A percentile compares a stretch with the other conserved stretches of the same genome.
Conservation (phyloP, 2,797 vertebrate species). For the Labeo calbasu region DNA sequence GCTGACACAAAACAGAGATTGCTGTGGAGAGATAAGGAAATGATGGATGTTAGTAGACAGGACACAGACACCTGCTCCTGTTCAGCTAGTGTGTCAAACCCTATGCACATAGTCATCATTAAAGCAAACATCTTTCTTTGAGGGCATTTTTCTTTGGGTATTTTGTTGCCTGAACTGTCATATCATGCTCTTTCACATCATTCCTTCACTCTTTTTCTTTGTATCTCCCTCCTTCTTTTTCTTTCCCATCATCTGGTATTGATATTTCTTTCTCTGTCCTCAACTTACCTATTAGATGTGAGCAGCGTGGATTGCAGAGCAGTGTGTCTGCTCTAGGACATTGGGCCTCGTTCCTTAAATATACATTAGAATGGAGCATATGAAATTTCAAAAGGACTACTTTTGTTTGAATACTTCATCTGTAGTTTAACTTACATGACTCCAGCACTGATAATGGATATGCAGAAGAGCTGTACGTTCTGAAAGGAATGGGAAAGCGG, state of each 20-base stretch:
- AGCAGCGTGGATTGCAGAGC: background rate
- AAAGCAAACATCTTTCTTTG: slow-evolving; percentile 26
- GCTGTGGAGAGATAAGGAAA: slow-evolving; percentile 46
- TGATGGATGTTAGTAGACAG: slow-evolving; percentile 53
- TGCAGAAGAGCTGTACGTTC: slow-evolving; percentile 25
- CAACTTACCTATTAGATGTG: slow-evolving; percentile 53
- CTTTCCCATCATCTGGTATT: slow-evolving; percentile 81
- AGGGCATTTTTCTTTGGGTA: slow-evolving; percentile 25
- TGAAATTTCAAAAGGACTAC: background rate
- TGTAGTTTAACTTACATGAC: background rate
- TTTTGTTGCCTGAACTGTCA: slow-evolving; percentile 2
- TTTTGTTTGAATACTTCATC: background rate
- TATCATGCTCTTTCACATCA: background rate
- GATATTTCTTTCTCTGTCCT: slow-evolving; percentile 79
- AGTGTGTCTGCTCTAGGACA: background rate
- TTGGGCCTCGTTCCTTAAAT: background rate
- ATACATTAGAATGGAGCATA: slow-evolving; percentile 2
- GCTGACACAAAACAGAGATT: slow-evolving; percentile 51
- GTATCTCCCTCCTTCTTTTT: slow-evolving; percentile 30
- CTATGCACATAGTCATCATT: slow-evolving; percentile 40
- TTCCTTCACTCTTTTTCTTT: slow-evolving; percentile 4
- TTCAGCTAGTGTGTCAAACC: slow-evolving; percentile 45
- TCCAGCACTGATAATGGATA: background rate
- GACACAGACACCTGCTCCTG: slow-evolving; percentile 50
- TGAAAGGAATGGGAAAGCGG: slow-evolving; percentile 77